These are phyloP conservation scores for Cassiopea andromeda DNA, from an alignment of 30 jellyfish, hydroid and myxozoan species.

Conservation along the genomic window DNA sequence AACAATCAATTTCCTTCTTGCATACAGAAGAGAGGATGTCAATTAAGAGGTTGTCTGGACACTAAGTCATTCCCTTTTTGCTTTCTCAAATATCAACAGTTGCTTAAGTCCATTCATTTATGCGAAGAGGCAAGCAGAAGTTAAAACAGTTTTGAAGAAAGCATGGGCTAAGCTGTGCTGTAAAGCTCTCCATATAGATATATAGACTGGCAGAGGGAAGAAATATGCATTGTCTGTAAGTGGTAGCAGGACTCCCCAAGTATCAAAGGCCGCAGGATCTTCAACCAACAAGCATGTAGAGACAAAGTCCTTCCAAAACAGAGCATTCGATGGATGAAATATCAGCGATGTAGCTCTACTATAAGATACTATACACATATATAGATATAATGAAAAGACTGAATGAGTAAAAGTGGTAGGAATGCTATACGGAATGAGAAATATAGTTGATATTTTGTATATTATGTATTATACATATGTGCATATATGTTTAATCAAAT, in stretches of 20 bases:
- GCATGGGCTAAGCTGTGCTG: constrained; percentile 6
- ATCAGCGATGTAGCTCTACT: no score
- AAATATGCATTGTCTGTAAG: neutral
- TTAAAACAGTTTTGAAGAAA: constrained; percentile 1
- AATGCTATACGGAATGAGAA: no score
- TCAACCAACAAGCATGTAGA: neutral
- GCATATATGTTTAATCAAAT: no score
- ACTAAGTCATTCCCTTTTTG: constrained; percentile 40
- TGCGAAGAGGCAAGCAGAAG: constrained; percentile 51
- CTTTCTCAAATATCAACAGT: constrained; percentile 38
- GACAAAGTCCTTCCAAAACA: neutral
- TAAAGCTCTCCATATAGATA: neutral
- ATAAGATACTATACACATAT: no score
- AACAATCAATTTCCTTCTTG: constrained; percentile 11
- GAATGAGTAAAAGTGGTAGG: no score
- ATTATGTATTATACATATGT: no score
- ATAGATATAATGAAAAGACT: no score
- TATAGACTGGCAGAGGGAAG: neutral
- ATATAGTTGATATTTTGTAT: no score
- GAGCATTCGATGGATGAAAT: neutral
- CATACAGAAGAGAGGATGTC: constrained; percentile 20
- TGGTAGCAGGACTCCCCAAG: neutral
- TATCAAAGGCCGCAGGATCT: neutral
- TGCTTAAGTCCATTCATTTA: constrained; percentile 67
- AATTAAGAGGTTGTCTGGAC: constrained; percentile 26